Conservation (phyloP, 1,140 invertebrate species). For the Tetranychus urticae region DNA sequence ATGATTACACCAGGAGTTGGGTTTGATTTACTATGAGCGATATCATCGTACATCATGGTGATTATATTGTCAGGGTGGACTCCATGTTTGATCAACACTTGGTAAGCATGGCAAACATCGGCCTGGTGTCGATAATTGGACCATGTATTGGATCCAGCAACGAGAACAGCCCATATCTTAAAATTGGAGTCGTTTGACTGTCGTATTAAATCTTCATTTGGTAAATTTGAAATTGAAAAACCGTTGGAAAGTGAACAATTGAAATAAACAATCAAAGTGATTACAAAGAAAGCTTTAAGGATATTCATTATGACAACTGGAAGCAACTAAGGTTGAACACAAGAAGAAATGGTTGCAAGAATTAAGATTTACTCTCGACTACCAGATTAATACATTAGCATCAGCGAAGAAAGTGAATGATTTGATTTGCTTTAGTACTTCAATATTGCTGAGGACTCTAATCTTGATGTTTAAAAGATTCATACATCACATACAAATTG, state of each 20-base stretch:
- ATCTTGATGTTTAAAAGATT: no score
- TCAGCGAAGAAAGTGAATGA: no score
- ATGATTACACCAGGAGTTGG: conserved; percentile 31
- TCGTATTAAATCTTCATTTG: background rate
- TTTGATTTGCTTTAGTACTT: no score
- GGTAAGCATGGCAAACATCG: conserved; percentile 36
- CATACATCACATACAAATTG: no score
- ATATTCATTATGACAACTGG: no score
- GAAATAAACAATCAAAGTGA: no score
- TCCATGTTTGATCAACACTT: conserved; percentile 30
- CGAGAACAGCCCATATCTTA: background rate
- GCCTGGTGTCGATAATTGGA: conserved; percentile 38
- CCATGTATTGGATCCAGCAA: conserved; percentile 27
- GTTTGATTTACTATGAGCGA: conserved; percentile 30
- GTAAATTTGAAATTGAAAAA: background rate
- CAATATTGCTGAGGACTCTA: no score
- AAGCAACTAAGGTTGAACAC: no score
- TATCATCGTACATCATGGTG: conserved; percentile 38
- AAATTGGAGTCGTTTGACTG: background rate
- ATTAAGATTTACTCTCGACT: no score
- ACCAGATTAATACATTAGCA: no score
- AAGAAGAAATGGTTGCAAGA: no score
- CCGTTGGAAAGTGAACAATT: background rate
- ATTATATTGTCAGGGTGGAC: conserved; percentile 32
- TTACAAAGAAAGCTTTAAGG: no score